Conservation (phyloP, 2,888 invertebrate species). For the Theretra japonica region DNA sequence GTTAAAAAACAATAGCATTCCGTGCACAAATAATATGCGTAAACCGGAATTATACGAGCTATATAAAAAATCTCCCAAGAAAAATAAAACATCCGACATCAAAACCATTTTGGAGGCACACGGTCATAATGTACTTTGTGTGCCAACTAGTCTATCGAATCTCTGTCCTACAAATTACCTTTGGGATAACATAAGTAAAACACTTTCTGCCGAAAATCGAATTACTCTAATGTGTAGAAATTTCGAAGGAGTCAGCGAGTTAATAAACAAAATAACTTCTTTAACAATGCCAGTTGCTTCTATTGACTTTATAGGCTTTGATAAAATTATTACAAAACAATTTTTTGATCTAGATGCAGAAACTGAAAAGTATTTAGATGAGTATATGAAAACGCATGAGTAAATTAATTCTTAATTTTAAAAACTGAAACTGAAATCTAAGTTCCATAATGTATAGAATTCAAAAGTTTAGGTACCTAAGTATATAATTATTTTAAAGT, state of each 20-base stretch:
- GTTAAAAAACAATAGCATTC: conserved; percentile 56
- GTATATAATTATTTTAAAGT: too few species aligned
- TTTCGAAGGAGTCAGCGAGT: neutral
- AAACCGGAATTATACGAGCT: conserved; percentile 62
- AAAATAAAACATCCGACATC: conserved; percentile 43
- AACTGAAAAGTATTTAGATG: conserved; percentile 48
- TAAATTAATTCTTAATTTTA: neutral
- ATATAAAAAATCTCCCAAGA: conserved; percentile 45
- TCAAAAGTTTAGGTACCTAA: too few species aligned
- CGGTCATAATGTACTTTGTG: conserved; percentile 58
- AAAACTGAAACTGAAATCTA: neutral
- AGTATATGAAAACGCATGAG: conserved; percentile 33
- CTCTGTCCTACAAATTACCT: conserved; percentile 56
- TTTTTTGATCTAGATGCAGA: conserved; percentile 47
- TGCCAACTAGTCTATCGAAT: conserved; percentile 54
- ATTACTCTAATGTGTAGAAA: conserved; percentile 27
- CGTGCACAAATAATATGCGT: conserved; percentile 51
- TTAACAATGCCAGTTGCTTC: conserved; percentile 30
- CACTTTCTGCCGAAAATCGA: conserved; percentile 30
- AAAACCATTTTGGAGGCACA: conserved; percentile 55
- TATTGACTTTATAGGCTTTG: conserved; percentile 40
- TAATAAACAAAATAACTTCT: neutral
- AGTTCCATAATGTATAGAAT: too few species aligned
- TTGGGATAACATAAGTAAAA: conserved; percentile 50
- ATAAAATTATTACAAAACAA: conserved; percentile 40